Percentiles rank a stretch among this genome's conserved stretches.
These are phyloP conservation scores for Australoheros facetus DNA, from an alignment of 2,797 vertebrate species.

Conservation along the genomic window DNA sequence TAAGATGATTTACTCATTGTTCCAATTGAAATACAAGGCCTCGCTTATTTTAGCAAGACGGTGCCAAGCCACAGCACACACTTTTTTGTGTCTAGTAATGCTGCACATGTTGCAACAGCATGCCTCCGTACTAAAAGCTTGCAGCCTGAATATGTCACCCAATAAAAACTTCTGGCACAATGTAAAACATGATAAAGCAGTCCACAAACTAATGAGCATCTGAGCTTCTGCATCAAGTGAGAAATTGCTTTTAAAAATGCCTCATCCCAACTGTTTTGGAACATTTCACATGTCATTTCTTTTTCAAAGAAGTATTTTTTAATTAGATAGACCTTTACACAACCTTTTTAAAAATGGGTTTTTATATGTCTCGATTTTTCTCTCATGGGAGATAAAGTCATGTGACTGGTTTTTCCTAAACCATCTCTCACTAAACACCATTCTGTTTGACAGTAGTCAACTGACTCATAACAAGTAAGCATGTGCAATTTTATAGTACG, in stretches of 20 bases:
- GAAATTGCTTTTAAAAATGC: neutral
- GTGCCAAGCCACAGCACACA: neutral
- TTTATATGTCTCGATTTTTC: conserved; percentile 52
- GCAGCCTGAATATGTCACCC: neutral
- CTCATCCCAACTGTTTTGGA: no score
- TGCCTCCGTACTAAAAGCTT: neutral
- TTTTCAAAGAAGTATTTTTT: neutral
- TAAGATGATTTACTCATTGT: no score
- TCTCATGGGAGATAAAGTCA: conserved; percentile 56
- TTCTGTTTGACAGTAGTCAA: conserved; percentile 25
- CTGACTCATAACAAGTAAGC: conserved; percentile 20
- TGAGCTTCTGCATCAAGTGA: neutral
- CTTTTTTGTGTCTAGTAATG: neutral
- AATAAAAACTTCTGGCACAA: neutral
- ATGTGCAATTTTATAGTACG: conserved; percentile 5
- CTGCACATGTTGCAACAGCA: neutral
- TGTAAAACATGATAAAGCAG: neutral
- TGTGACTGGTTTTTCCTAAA: conserved; percentile 62
- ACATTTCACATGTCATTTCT: neutral
- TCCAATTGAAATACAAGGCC: neutral
- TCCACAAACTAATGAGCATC: neutral
- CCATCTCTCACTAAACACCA: conserved; percentile 7
- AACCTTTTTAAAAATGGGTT: neutral
- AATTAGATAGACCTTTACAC: neutral
- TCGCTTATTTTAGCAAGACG: neutral